Evolutionary conservation across 2,113 vertebrate genomes (phyloP), one percentile per base, ranked within the genome.

Genomic region (Prunella himalayana): DNA sequence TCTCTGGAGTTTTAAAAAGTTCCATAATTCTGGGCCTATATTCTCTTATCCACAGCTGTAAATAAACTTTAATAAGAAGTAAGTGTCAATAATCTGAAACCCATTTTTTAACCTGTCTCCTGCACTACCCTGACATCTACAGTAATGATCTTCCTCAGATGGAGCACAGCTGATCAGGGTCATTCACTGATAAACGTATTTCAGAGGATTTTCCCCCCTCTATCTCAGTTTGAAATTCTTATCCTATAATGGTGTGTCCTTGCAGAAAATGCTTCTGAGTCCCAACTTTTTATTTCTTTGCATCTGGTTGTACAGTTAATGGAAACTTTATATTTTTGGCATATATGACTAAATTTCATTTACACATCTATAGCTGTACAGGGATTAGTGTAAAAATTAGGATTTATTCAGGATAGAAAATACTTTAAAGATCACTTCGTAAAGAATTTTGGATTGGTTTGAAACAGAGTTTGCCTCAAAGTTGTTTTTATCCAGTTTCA

Each of bases 111-210:
- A 97, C 94, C 94, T 94, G 83, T 91, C 97, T 97, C 60, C 88
- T 96, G 59, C 80, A 85, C 88, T 94, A 86, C 80, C 60, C 87
- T 97, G 96, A 97, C 15, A 94, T 97, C 72, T 88, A 20, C 79
- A 89, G 71, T 89, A 92, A 63, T 87, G 95, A 97, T 98, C 95
- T 96, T 86, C 59, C 73, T 93, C 92, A 94, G 97, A 97, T 95
- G 92, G 94, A 97, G 96, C 95, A 95, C 72, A 93, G 95, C 86
- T 94, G 97, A 98, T 97, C 97, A 97, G 97, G 95, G 97, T 97
- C 95, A 98, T 97, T 97, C 95, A 91, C 96, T 97, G 98, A 98
- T 98, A 98, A 98, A 97, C 19, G 90, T 88, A 97, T 97, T 98
- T 97, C 92, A 96, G 95, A 96, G 96, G 97, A 98, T 98, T 98